Base-by-base conservation (phyloP, 2,888 invertebrate genomes). In the Drosophila lutescens region DNA sequence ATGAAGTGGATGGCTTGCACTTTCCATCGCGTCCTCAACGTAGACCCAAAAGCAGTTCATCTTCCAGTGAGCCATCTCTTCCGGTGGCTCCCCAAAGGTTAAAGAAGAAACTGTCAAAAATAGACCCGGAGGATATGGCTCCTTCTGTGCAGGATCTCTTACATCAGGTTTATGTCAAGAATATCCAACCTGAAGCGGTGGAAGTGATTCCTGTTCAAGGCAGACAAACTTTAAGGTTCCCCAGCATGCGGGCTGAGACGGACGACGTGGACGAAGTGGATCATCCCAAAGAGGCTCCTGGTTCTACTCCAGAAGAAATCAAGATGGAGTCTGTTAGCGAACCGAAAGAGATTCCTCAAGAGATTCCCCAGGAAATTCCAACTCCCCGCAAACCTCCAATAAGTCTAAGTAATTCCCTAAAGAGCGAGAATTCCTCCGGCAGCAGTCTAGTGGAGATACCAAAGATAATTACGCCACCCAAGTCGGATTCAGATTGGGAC, bases 91-190 rank as follows among this genome's bases (percentile, higher is more conserved):
- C 90, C 0, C 89, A 88, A 26, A 86, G 89, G 6, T 65, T 91
- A 0, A 90, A 88, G 44, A 83, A 86, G 30, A 90, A 89, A 55
- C 67, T 91, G 20, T 78, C 90, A 8, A 90, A 87, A 58, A 60
- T 91, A 13, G 76, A 88, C 66, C 92, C 92, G 0, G 70, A 80
- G 2, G 73, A 83, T 60, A 91, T 92, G 90, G 81, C 91, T 1
- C 92, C 92, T 2, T 92, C 92, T 1, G 90, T 92, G 0, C 92
- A 92, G 69, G 92, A 92, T 51, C 66, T 91, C 17, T 40, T 92
- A 26, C 79, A 85, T 0, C 78, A 86, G 49, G 76, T 76, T n/a
- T 70, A 65, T n/a, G 15, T 36, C 1, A 73, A 74, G n/a, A 71
- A 51, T 9, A 8, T 20, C 0, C 26, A 50, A 6, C 15, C 47